phyloP scores from a whole-genome alignment of 2,113 vertebrate species.

The Arenaria interpres region DNA sequence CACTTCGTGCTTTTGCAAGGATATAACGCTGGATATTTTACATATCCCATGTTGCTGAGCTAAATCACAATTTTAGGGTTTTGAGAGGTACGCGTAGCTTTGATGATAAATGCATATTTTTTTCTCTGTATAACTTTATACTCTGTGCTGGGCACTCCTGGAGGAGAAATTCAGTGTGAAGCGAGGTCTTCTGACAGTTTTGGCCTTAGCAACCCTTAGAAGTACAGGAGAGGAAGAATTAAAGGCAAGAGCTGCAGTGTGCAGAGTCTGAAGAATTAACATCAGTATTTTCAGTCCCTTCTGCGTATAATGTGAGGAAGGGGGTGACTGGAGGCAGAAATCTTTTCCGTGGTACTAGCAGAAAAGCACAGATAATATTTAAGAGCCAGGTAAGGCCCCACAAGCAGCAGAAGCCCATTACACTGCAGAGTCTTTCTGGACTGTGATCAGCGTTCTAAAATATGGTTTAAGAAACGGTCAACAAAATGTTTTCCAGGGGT shows the following conservation, averaged over 20 bases:
- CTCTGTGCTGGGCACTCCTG: neutral
- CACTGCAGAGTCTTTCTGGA: neutral
- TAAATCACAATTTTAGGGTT: neutral
- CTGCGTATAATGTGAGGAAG: neutral
- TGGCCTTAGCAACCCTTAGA: conserved; percentile 10
- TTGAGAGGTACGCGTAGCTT: neutral
- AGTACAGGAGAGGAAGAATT: neutral
- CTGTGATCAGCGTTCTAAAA: neutral
- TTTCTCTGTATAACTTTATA: neutral
- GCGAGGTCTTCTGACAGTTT: conserved; percentile 15
- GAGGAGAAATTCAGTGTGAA: conserved; percentile 18
- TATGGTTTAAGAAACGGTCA: neutral
- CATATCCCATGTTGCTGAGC: neutral
- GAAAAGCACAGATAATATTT: neutral
- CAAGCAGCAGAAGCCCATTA: neutral
- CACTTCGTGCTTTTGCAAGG: neutral
- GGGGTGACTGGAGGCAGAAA: neutral
- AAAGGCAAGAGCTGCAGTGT: neutral
- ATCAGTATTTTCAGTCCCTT: neutral
- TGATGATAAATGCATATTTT: neutral
- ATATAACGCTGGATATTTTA: neutral
- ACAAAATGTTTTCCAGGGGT: neutral
- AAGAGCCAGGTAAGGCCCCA: neutral
- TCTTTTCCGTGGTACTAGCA: neutral
- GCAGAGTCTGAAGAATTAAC: conserved; percentile 16